Evolutionary conservation across 2,797 vertebrate species (phyloP).

Genomic region (Dipus sagitta): DNA sequence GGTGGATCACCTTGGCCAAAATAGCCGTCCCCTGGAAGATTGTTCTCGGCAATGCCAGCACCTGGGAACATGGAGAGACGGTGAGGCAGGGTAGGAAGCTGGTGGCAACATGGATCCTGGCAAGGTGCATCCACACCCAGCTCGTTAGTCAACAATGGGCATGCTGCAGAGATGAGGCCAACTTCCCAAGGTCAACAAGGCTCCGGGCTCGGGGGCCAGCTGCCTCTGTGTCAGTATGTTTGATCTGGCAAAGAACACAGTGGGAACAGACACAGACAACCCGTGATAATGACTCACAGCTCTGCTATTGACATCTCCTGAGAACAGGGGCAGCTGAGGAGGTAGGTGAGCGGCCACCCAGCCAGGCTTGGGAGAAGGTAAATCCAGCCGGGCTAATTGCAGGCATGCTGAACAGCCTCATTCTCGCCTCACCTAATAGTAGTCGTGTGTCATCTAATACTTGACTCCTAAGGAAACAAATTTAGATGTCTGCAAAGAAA

Average conservation of each 20-base stretch:
- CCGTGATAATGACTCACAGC: constrained; percentile 61
- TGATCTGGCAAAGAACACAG: constrained; percentile 43
- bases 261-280: constrained; percentile 34
- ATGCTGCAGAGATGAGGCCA: too few relatives aligned
- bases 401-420: rapidly evolving
- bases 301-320: background rate
- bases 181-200: constrained; percentile 9
- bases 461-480: background rate
- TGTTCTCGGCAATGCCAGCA: background rate
- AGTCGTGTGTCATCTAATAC: background rate
- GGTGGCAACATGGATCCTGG: background rate
- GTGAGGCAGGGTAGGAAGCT: background rate
- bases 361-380: too few relatives aligned
- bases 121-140: background rate
- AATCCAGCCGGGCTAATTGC: background rate
- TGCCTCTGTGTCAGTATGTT: constrained; percentile 1
- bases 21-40: background rate
- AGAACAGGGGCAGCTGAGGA: background rate
- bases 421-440: background rate
- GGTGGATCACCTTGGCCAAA: background rate
- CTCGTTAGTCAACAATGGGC: background rate
- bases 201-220: background rate
- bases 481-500: background rate
- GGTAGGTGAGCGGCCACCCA: background rate
- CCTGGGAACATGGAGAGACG: background rate